Base-by-base conservation (phyloP, 1,140 invertebrate species). In the Bombus vancouverensis region DNA sequence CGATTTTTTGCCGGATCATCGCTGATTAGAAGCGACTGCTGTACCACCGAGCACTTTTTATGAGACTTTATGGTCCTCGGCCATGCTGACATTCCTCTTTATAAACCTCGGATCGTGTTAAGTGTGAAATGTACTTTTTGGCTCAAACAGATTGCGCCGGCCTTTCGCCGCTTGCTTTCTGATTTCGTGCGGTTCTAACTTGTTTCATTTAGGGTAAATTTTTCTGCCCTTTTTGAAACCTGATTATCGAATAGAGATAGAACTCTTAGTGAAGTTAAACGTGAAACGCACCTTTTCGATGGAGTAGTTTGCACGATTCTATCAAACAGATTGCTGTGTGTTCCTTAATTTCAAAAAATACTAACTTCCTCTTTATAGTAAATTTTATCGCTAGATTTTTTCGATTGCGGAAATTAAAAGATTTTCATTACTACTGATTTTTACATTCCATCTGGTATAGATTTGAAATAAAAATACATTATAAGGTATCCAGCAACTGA, bases 1-100 rank as follows among this genome's bases (percentile, higher is more conserved):
- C 57, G 44, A 81, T 81, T 81, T 85, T 85, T 85, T 66, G 32
- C 68, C 53, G 83, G 76, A 85, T 85, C 57, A 80, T 85, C 66
- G 83, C 68, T 85, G 66, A 80, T 85, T 85, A 85, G 68, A 85
- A 78, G 70, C 68, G 53, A 62, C 68, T 42, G 18, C 12, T 22
- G n/a, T 37, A 34, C 25, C 32, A 5, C 9, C 22, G 25, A 22
- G 32, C 71, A 37, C 44, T 68, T 83, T 77, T 78, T 78, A 78
- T 53, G 22, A 76, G 74, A 68, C 28, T 83, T 83, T 70, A 83
- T 78, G 65, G 44, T n/a, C 6, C n/a, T 3, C 42, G 39, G 47
- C 4, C 13, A 4, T 18, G 3, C 32, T 62, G 47, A 71, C 37
- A 57, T 83, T 70, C 42, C 53, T 78, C 75, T 78, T 78, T 70